These are phyloP conservation scores for Brachyopa scutellaris DNA, from an alignment of 2,888 invertebrate species.

Conservation along the genomic window DNA sequence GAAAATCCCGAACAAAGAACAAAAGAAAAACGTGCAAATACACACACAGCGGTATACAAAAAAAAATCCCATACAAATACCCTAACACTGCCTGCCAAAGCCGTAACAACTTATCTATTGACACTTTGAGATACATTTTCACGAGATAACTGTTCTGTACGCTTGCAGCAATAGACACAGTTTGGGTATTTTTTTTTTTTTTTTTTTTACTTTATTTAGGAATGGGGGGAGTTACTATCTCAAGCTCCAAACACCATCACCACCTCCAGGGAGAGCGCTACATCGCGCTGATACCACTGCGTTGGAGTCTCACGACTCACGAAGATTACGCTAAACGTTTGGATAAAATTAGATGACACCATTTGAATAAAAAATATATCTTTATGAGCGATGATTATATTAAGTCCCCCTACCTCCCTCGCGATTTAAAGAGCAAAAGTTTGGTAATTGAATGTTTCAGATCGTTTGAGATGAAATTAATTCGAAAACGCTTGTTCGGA, in stretches of 20 bases:
- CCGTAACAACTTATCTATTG: slow-evolving; percentile 71
- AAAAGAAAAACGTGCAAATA: slow-evolving; percentile 21
- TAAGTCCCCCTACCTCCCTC: background rate
- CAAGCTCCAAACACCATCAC: background rate
- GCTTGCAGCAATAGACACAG: slow-evolving; percentile 37
- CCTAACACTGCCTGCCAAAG: slow-evolving; percentile 41
- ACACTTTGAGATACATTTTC: slow-evolving; percentile 68
- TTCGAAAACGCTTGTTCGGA: background rate
- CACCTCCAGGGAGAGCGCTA: slow-evolving; percentile 6
- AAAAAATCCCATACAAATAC: slow-evolving; percentile 1
- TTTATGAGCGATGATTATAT: slow-evolving; percentile 45
- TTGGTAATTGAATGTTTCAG: slow-evolving; percentile 42
- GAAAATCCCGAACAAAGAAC: slow-evolving; percentile 29
- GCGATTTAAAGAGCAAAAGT: slow-evolving; percentile 1
- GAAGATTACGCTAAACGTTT: slow-evolving; percentile 48
- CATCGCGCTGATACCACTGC: slow-evolving; percentile 14
- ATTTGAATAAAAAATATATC: slow-evolving; percentile 52
- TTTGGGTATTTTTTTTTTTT: background rate
- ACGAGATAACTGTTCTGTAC: slow-evolving; percentile 42
- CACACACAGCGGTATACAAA: slow-evolving; percentile 14
- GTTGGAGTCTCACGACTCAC: slow-evolving; percentile 22
- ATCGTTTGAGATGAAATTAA: slow-evolving; percentile 34
- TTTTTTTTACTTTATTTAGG: no score
- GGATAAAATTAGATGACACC: slow-evolving; percentile 36
- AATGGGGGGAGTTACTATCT: slow-evolving; percentile 17